Base-by-base conservation (phyloP, 2,113 vertebrate species). In the Nothocercus julius region DNA sequence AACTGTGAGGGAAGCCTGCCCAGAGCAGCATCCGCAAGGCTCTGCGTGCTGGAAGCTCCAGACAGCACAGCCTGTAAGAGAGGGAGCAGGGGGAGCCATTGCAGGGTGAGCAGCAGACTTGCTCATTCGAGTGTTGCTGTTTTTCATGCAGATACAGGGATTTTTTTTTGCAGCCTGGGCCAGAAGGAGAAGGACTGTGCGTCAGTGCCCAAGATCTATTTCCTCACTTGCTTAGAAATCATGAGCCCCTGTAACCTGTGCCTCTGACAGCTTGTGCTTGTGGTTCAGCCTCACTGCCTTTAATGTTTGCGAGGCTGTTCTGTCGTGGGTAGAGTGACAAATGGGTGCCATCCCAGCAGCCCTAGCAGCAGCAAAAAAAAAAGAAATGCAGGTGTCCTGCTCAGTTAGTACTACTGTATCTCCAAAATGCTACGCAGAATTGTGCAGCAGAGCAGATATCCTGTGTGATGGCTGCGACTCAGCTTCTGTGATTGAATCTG, bases 261-360 rank as follows among this genome's bases (percentile, higher is more conserved):
- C 51, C 94, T 88, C 79, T 84, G 51, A 11, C 76, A 67, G 82
- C 70, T 80, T 34, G 18, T 61, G 36, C 77, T 66, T 64, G 16
- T 69, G 68, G 58, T 85, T 77, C 75, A 79, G 77, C 74, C 0
- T 8, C 2, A 0, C 78, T 82, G 85, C 85, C 34, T 87, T 66
- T 66, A 42, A 28, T 40, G 61, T 70, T 68, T 28, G 73, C 49
- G 90, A 77, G 80, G 83, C 82, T 89, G 82, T 42, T 83, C 77
- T 63, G 51, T 66, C 13, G 67, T 18, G n/a, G 38, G 36, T 40
- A 47, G 70, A 81, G 44, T 47, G 85, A 83, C 80, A 74, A 83
- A 54, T 45, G 61, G 80, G 47, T 85, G 51, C 88, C 82, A 67
- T 40, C 56, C 63, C 64, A 80, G 87, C 7, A 2, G 74, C 82